Base-by-base conservation (phyloP, 2,888 invertebrate genomes). In the Amiota mariae region DNA sequence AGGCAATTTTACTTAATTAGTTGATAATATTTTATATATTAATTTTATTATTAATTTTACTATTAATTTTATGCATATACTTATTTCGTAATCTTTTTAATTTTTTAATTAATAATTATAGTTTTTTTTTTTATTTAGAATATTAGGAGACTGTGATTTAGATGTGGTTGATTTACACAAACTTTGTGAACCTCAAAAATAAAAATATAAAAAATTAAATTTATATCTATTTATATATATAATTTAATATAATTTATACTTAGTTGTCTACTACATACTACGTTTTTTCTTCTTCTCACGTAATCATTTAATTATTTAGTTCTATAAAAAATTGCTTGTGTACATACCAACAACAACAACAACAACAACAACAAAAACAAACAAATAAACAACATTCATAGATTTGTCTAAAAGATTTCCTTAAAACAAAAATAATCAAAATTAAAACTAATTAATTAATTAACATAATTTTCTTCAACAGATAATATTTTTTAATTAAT, bases 91-190 rank as follows among this genome's bases (percentile, higher is more conserved):
- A 71, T 67, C 48, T 70, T 61, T 66, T 71, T 75, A 71, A 72
- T 64, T 72, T 75, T 72, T 63, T 79, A 59, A 15, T 12, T 20
- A 59, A 12, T 54, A 78, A 75, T 72, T 72, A 76, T 70, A 79
- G 75, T 80, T 80, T 74, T 76, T 75, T 76, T 76, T 54, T 76
- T 76, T 59, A 68, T 71, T 68, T 51, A 82, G 70, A 78, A 79
- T 85, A 82, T 85, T 85, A 87, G 87, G 86, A 85, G 84, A 82
- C 87, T 88, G 87, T 87, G 88, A 87, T 87, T 85, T 84, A 82
- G 83, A 86, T 85, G 88, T 87, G 87, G 85, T 87, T 87, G 84
- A 88, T 80, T 78, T 80, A 78, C 77, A 72, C 57, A 46, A 57
- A 79, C 79, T 82, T 75, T 78, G 75, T 74, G 79, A 82, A 80